Base-by-base conservation (phyloP, 2,113 vertebrate genomes). In the Oceanodroma tethys region DNA sequence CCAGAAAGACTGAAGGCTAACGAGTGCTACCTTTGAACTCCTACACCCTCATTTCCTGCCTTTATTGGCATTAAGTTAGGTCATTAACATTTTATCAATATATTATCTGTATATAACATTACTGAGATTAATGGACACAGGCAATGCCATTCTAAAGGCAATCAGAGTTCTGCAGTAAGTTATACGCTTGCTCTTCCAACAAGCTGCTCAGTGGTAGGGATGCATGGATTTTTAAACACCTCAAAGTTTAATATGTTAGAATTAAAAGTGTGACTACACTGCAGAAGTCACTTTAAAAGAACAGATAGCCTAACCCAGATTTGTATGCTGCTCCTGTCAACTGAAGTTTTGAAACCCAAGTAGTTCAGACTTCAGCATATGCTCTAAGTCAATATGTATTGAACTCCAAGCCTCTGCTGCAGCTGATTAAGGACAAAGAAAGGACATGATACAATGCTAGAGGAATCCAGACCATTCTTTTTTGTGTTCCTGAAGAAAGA, bases 11-110 rank as follows among this genome's bases (percentile, higher is more conserved):
- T 76, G 71, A 95, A 90, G 43, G 74, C 89, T 81, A 60, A 78
- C 62, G 78, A 85, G 66, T 52, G 62, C 67, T 91, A 85, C 84
- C 95, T 96, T 94, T 95, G 87, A 95, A 95, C 94, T 94, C 90
- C 70, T 80, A 58, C 91, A 95, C 74, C 53, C 94, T 94, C 81
- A 92, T 96, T 95, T 91, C 95, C 93, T 90, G 93, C 62, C 94
- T 91, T 96, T 91, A 96, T 91, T 94, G 89, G 94, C 93, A 90
- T 91, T 94, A 95, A 96, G 86, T 78, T 94, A 71, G 86, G 89
- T 95, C 94, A 95, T 96, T 95, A 97, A 90, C 95, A 95, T 96
- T 95, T 97, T 93, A 94, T 95, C 94, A 95, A 97, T 96, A 94
- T 87, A 94, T 95, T 95, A 94, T 93, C 89, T 90, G 87, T 96